Percentiles rank a stretch among this genome's conserved stretches.
Conservation (phyloP, 2,797 vertebrate species). For the Rachycentron canadum region DNA sequence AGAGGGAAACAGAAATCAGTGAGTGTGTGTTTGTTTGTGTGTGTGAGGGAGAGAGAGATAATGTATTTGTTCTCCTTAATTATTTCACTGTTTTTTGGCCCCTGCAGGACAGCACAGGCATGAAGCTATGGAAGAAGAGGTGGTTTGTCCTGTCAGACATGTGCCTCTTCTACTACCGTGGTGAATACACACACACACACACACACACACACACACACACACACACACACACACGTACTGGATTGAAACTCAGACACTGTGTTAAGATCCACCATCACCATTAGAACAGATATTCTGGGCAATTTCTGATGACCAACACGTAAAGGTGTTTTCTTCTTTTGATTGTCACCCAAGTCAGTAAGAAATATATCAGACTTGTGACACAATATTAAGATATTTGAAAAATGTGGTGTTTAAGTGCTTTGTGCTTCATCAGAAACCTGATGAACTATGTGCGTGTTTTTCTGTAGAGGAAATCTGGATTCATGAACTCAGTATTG, state of each 20-base stretch:
- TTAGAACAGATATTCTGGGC: too few relatives aligned
- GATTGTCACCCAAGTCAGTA: too few relatives aligned
- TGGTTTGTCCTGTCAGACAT: slow-evolving; percentile 98
- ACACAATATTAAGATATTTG: too few relatives aligned
- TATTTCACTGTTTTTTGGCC: slow-evolving; percentile 48
- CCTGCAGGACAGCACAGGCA: slow-evolving; percentile 94
- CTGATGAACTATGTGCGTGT: too few relatives aligned
- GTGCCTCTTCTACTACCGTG: slow-evolving; percentile 98
- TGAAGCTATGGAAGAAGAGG: slow-evolving; percentile 99
- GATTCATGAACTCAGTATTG: not conserved
- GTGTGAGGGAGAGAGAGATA: not conserved
- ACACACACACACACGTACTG: slow-evolving; percentile 20
- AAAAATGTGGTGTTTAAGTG: too few relatives aligned
- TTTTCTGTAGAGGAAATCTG: too few relatives aligned
- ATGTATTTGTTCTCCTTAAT: not conserved
- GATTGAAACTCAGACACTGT: too few relatives aligned
- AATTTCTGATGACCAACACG: too few relatives aligned
- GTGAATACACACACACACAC: slow-evolving; percentile 74
- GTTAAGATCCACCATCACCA: too few relatives aligned
- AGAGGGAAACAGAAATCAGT: not conserved
- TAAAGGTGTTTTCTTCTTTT: too few relatives aligned
- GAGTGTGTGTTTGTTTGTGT: not conserved
- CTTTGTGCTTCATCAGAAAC: too few relatives aligned
- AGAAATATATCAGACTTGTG: not conserved
- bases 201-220: slow-evolving; percentile 33